Conservation (phyloP, 2,888 invertebrate species). For the Microchrysa polita region DNA sequence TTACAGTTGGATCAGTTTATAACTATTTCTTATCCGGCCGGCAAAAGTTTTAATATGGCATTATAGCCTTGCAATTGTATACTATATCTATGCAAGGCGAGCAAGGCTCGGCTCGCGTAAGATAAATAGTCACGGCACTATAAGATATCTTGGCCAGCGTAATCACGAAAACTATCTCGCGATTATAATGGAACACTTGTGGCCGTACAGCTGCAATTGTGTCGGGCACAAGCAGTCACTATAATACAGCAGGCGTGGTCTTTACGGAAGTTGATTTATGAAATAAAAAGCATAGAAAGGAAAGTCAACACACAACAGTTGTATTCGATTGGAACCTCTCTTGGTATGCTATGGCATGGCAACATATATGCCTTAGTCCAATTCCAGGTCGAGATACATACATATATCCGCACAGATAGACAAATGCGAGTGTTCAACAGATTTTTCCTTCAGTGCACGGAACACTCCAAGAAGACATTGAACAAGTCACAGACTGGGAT, state of each 20-base stretch:
- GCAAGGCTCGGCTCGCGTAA: too few relatives aligned
- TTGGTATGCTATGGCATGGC: too few relatives aligned
- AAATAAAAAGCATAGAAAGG: slow-evolving; percentile 28
- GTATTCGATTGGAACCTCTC: too few relatives aligned
- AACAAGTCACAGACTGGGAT: background rate
- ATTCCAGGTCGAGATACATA: slow-evolving; percentile 11
- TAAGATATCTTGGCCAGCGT: slow-evolving; percentile 27
- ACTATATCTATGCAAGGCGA: background rate
- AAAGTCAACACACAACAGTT: slow-evolving; percentile 29
- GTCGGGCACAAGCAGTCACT: too few relatives aligned
- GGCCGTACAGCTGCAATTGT: slow-evolving; percentile 12
- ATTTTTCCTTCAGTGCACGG: background rate
- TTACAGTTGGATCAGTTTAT: too few relatives aligned
- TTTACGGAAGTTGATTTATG: slow-evolving; percentile 43
- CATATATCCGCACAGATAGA: slow-evolving; percentile 25
- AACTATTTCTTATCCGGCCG: background rate
- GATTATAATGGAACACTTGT: slow-evolving; percentile 37
- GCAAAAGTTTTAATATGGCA: slow-evolving; percentile 10
- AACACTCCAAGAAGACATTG: slow-evolving; percentile 33
- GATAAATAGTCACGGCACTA: too few relatives aligned
- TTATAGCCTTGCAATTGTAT: background rate
- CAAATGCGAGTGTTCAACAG: slow-evolving; percentile 36
- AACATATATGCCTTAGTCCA: slow-evolving; percentile 34
- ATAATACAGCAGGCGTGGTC: slow-evolving; percentile 43
- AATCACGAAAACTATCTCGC: slow-evolving; percentile 28